Evolutionary conservation across 2,888 invertebrate species (phyloP).

Genomic region (Actias luna): DNA sequence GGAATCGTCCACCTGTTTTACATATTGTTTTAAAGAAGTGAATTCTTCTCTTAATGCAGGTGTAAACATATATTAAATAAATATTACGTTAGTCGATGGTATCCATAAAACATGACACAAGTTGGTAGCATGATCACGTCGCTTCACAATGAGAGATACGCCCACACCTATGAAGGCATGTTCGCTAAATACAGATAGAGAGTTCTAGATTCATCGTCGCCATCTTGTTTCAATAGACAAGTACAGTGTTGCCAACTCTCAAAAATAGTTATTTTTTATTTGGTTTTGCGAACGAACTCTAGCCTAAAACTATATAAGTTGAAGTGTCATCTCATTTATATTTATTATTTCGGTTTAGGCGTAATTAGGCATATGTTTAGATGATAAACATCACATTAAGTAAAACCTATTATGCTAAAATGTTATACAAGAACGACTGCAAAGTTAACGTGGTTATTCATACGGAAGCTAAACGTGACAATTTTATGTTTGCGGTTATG

Average conservation of each 20-base stretch:
- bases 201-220: background rate
- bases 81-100: background rate
- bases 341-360: conserved; percentile 54
- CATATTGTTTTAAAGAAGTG: no score
- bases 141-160: background rate
- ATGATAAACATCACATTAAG: conserved; percentile 53
- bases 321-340: conserved; percentile 38
- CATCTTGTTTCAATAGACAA: background rate
- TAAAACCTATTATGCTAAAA: conserved; percentile 34
- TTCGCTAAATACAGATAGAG: background rate
- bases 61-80: no score
- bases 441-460: background rate
- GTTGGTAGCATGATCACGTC: background rate
- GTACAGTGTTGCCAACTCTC: background rate
- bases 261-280: background rate
- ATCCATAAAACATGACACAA: background rate
- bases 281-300: background rate
- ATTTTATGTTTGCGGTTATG: background rate
- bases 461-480: background rate
- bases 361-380: conserved; percentile 42
- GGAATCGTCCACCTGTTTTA: no score
- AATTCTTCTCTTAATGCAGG: no score
- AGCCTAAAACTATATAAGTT: background rate
- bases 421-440: conserved; percentile 7
- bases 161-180: background rate